phyloP scores from a whole-genome alignment of 2,888 invertebrate genomes.

The Caenorhabditis sulstoni region DNA sequence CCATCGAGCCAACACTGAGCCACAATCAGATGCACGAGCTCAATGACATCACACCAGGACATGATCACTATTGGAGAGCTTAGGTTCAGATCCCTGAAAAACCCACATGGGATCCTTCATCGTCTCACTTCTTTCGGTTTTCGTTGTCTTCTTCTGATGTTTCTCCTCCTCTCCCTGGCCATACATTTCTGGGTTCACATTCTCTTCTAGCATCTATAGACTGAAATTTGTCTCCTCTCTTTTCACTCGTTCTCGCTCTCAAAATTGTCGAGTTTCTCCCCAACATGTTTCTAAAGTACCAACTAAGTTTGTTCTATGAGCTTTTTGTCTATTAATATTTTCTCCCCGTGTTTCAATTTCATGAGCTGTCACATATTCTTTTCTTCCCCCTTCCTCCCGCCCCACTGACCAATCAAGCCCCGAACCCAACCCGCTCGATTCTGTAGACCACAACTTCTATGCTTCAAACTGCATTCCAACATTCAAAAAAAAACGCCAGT shows the following conservation, averaged over 20 bases:
- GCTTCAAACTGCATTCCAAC: background rate
- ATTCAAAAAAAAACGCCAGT: too few relatives aligned
- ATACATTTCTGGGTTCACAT: constrained; percentile 50
- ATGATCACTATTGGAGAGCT: constrained; percentile 65
- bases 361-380: constrained; percentile 44
- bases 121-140: constrained; percentile 34
- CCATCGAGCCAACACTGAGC: constrained; percentile 61
- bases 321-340: constrained; percentile 33
- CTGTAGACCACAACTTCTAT: constrained; percentile 37
- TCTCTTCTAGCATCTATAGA: constrained; percentile 11
- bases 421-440: constrained; percentile 34
- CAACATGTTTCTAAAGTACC: background rate
- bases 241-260: background rate
- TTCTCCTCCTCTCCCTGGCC: constrained; percentile 36
- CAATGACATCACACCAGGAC: constrained; percentile 48
- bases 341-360: constrained; percentile 36
- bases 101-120: constrained; percentile 14
- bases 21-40: constrained; percentile 61
- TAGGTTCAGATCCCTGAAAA: background rate
- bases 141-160: constrained; percentile 1
- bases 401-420: too few relatives aligned
- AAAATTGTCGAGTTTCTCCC: background rate
- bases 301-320: constrained; percentile 43
- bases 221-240: constrained; percentile 13
- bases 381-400: constrained; percentile 2